Conservation (phyloP, 1,140 invertebrate genomes). For the Diachasma alloeum region DNA sequence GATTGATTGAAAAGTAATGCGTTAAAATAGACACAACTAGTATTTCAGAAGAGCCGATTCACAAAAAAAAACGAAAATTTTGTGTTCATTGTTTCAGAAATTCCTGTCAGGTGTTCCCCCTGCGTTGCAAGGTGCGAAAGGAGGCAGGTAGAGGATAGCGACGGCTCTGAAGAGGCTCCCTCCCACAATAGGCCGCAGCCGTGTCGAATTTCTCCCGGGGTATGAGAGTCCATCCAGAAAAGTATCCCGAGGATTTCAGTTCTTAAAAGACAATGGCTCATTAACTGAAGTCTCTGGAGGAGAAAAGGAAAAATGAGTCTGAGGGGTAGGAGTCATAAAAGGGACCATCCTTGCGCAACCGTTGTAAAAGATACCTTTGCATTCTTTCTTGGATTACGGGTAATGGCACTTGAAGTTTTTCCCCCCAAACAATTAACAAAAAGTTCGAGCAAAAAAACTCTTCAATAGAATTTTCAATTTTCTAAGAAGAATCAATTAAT, state of each 20-base stretch:
- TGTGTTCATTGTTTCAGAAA: not conserved
- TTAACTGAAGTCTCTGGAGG: not conserved
- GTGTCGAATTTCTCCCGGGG: not conserved
- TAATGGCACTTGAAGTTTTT: not conserved
- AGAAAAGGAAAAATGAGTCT: not conserved
- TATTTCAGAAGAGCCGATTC: not conserved
- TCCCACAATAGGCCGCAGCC: not conserved
- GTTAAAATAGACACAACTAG: not conserved
- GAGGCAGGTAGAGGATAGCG: not conserved
- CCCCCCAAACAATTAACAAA: too few species aligned
- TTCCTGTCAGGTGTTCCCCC: not conserved
- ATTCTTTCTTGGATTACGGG: not conserved
- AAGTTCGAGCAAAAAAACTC: too few species aligned
- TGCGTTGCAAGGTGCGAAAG: not conserved
- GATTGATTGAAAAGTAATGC: not conserved
- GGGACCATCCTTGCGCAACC: not conserved
- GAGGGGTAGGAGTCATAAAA: not conserved
- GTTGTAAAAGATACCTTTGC: not conserved
- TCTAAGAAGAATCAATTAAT: too few species aligned
- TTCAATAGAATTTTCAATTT: too few species aligned
- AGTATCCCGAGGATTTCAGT: not conserved
- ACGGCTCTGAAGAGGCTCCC: not conserved
- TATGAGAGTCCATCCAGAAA: not conserved
- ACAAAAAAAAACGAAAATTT: not conserved
- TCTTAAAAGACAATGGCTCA: slow-evolving; percentile 2